Conservation (phyloP, 2,888 invertebrate genomes). For the Macroteleia sp. region DNA sequence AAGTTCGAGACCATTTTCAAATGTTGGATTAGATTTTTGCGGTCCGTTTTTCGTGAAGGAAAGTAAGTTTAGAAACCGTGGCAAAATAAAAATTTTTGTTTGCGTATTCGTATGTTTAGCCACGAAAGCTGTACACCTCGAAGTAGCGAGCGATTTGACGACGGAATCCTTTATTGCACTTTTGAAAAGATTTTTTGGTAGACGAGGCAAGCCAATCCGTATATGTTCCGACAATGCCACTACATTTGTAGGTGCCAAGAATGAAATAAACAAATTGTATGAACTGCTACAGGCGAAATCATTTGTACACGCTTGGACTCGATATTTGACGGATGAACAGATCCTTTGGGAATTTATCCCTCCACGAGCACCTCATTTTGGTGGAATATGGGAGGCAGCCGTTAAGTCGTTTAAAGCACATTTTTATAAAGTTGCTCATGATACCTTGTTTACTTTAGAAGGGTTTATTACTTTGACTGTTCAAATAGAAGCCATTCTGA, state of each 20-base stretch:
- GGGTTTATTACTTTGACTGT: not conserved
- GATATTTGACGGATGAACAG: not conserved
- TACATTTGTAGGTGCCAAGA: not conserved
- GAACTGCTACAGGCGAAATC: not conserved
- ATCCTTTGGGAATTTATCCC: slow-evolving; percentile 10
- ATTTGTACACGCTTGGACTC: not conserved
- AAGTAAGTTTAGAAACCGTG: slow-evolving; percentile 1
- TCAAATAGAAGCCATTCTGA: slow-evolving; percentile 9
- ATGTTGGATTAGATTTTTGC: slow-evolving; percentile 16
- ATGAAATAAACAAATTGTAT: not conserved
- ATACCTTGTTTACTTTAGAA: slow-evolving; percentile 2
- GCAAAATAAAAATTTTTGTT: not conserved
- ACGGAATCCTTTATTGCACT: slow-evolving; percentile 2
- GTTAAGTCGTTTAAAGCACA: slow-evolving; percentile 4
- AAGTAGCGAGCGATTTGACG: slow-evolving; percentile 4
- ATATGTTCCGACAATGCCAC: slow-evolving; percentile 7
- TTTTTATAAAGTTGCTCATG: not conserved
- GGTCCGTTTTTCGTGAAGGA: slow-evolving; percentile 24
- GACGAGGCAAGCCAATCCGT: not conserved
- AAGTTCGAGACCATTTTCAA: not conserved
- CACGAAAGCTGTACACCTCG: slow-evolving; percentile 7
- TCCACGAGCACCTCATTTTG: slow-evolving; percentile 6
- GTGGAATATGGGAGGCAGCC: slow-evolving; percentile 1
- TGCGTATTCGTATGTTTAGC: slow-evolving; percentile 6
- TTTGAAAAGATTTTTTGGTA: slow-evolving; percentile 1